Evolutionary conservation across 2,113 vertebrate species (phyloP), one percentile per base, ranked within the genome.

Genomic region (Muntiacus muntjak): DNA sequence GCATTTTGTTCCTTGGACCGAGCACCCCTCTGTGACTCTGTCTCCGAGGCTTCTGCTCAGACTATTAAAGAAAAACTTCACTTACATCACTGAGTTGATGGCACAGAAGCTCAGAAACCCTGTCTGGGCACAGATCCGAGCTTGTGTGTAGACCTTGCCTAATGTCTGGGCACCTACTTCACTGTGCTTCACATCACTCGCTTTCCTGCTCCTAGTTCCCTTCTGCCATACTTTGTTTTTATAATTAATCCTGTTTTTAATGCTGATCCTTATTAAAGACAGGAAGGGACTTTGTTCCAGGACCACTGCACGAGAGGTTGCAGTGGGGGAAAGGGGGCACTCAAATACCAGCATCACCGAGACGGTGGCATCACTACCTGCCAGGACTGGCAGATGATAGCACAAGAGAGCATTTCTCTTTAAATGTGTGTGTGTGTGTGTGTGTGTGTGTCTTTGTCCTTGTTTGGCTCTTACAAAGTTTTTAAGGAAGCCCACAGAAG

Each of bases 101-200:
- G 25, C 26, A 9, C 16, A 67, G 62, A 85, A 71, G 28, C 14
- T 11, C 12, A 16, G 52, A 83, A 74, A 21, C 26, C 13, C 30
- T 0, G 1, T 43, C 25, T 47, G 0, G 6, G n/a, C 40, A 67
- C 9, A 2, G 19, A 25, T 88, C 17, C 9, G 0, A 12, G 15
- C 45, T 26, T 6, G 19, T 21, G 67, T 64, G 36, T 0, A 52
- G 64, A 50, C 30, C 30, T n/a, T 45, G 14, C 28, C 16, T 12
- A 36, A 23, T 1, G 10, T 26, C 17, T 81, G 45, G 12, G 60
- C 45, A 28, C 30, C 1, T 30, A 21, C 21, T 64, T 64, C 12
- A 19, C 6, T 7, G 26, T 5, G 62, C 30, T 26, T 43, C 13
- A 81, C 1, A 0, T 2, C 25, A 16, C 67, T 26, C 11, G 2